A percentile compares a stretch with the other conserved stretches of the same genome.
Conservation (phyloP, 2,888 invertebrate genomes). For the Margaritifera margaritifera region DNA sequence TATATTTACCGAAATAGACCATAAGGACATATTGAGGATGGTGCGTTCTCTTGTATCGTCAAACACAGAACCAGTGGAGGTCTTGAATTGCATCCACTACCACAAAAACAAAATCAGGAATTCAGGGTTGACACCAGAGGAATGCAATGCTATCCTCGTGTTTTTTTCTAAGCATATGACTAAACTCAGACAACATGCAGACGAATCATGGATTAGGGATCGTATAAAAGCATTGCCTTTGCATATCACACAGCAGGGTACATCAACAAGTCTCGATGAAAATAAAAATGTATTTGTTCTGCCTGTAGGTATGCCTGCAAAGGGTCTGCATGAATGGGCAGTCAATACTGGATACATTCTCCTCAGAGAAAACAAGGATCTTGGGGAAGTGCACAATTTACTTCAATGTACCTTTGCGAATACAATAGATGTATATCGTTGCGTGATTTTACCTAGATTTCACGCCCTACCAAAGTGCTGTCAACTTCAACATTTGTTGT, state of each 20-base stretch:
- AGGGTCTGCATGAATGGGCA: conserved; percentile 29
- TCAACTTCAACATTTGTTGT: conserved; percentile 9
- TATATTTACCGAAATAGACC: too few relatives aligned
- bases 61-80: conserved; percentile 1
- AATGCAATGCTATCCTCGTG: conserved; percentile 1
- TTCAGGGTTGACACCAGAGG: not conserved
- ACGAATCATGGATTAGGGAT: not conserved
- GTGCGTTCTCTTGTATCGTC: conserved; percentile 4
- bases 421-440: conserved; percentile 3
- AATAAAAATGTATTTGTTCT: conserved; percentile 16
- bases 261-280: conserved; percentile 3
- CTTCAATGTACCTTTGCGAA: not conserved
- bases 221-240: conserved; percentile 14
- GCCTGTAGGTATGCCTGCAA: conserved; percentile 18
- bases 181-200: not conserved
- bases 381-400: conserved; percentile 1
- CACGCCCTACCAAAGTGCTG: not conserved
- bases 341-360: conserved; percentile 7
- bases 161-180: not conserved
- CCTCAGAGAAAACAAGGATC: conserved; percentile 9
- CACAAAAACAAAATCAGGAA: not conserved
- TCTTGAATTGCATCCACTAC: conserved; percentile 7
- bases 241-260: conserved; percentile 6
- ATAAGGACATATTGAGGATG: too few relatives aligned
- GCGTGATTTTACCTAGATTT: conserved; percentile 11